Evolutionary conservation across 2,113 vertebrate species (phyloP).

Genomic region (Ellobius talpinus): DNA sequence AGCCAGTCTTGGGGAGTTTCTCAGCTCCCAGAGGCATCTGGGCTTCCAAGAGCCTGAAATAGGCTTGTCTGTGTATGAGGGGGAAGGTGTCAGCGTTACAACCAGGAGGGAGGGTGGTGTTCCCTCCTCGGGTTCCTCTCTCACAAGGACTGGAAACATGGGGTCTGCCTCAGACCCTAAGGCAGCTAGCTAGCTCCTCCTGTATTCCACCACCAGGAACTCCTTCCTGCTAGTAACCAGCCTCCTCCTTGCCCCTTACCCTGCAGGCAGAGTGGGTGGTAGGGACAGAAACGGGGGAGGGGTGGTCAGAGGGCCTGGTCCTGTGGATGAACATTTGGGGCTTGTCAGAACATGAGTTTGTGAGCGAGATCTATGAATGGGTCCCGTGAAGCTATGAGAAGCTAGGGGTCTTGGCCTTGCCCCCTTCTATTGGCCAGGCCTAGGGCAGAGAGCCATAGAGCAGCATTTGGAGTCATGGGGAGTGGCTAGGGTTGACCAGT

Average conservation of each 20-base stretch:
- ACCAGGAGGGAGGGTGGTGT: slow-evolving; percentile 59
- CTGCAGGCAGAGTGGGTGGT: background rate
- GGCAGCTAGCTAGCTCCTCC: background rate
- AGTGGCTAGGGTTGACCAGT: background rate
- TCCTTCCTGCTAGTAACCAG: background rate
- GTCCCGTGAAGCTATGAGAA: background rate
- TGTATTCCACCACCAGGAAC: background rate
- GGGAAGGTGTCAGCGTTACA: slow-evolving; percentile 78
- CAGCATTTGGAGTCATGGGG: background rate
- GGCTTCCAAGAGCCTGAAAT: slow-evolving; percentile 86
- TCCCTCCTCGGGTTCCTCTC: slow-evolving; percentile 43
- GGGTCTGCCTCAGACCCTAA: background rate
- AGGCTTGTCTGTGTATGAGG: slow-evolving; percentile 80
- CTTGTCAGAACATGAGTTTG: background rate
- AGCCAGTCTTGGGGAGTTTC: slow-evolving; percentile 66
- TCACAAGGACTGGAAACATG: slow-evolving; percentile 5
- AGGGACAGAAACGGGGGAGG: too few species aligned
- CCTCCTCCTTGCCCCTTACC: background rate
- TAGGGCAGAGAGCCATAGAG: background rate
- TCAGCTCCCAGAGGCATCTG: slow-evolving; percentile 83
- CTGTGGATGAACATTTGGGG: fast-evolving
- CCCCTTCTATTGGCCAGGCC: background rate
- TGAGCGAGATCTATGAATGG: background rate
- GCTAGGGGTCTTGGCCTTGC: background rate
- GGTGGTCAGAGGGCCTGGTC: background rate